Evolutionary conservation across 2,888 invertebrate genomes (phyloP), one percentile per base, ranked within the genome.

Genomic region (Ischnura elegans): DNA sequence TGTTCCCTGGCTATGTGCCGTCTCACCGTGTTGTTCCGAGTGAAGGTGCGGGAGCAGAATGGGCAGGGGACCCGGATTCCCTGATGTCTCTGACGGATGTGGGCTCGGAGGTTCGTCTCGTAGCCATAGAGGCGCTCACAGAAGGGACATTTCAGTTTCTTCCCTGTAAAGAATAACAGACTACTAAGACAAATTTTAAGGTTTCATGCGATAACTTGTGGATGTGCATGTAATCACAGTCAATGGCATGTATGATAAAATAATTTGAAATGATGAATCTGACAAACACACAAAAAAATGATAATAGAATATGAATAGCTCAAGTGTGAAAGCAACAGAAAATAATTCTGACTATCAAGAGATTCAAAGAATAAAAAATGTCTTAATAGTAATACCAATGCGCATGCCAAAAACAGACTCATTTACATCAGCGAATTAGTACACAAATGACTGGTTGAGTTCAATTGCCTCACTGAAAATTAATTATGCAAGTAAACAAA

Each of bases 91-190:
- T 98, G 98, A 94, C 98, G 97, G 95, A 98, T 98, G 96, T 98
- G 98, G 94, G 98, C 98, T 95, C 98, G 97, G 96, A 98, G 96
- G 96, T 98, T 98, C 95, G 98, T 98, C 97, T 98, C 98, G 96
- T 98, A 98, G 94, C 98, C 98, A 96, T 98, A 98, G 94, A 98
- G 97, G 95, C 98, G 97, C 96, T 98, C 98, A 97, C 98, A 98
- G 96, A 98, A 98, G 95, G 98, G 98, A 96, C 98, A 98, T 97
- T 98, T 98, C 95, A 98, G 97, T 96, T 98, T 98, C 96, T 98
- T 98, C 95, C 98, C 98, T 98, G 97, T 5, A 97, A 96, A 94
- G 93, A 95, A 94, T 94, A 87, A 93, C 4, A 93, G 76, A 5
- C 76, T 36, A 29, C 36, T 13, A n/a, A 61, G 21, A 21, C 21